Evolutionary conservation across 2,113 vertebrate genomes (phyloP), one percentile per base, ranked within the genome.

Genomic region (Hemicordylus capensis): DNA sequence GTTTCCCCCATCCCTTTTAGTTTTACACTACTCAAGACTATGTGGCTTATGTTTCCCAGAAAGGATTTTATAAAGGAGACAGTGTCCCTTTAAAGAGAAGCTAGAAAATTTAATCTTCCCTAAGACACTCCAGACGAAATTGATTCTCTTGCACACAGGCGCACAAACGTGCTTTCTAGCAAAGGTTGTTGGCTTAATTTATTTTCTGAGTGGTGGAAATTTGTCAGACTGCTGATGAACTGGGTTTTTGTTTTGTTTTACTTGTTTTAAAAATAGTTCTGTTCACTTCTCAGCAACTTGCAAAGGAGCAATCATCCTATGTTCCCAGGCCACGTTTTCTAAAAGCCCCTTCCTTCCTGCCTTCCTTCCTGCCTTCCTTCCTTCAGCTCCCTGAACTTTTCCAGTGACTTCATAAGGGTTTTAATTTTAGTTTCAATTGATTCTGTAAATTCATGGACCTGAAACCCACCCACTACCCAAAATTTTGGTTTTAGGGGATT

Each of bases 21-120:
- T 31, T 67, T 1, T 66, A 20, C 80, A 75, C 84, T 6, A 37
- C 81, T 96, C 84, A 91, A 93, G 92, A 93, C 89, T 81, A 73
- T 51, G 82, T 93, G 88, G 86, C 64, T 70, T 76, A 81, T 67
- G 67, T 48, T 91, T 84, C 84, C 74, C 31, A n/a, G 37, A 86
- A 72, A 89, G 39, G 20, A 83, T 76, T 63, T 91, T 76, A 88
- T 84, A 5, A 79, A 84, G 56, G 48, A 66, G 72, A 81, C 85
- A 69, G 77, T 83, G 17, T 56, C 72, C 76, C 56, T 76, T 78
- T 86, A 46, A 84, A 86, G 58, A 85, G 80, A 85, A 90, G 82
- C 80, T 44, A n/a, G 48, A 81, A 72, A 80, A 89, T 80, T 80
- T 72, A 88, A 2, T 54, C 9, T 42, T 59, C 9, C 54, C 73